Evolutionary conservation across 2,113 vertebrate species (phyloP), one percentile per base, ranked within the genome.

Genomic region (Lepus americanus): DNA sequence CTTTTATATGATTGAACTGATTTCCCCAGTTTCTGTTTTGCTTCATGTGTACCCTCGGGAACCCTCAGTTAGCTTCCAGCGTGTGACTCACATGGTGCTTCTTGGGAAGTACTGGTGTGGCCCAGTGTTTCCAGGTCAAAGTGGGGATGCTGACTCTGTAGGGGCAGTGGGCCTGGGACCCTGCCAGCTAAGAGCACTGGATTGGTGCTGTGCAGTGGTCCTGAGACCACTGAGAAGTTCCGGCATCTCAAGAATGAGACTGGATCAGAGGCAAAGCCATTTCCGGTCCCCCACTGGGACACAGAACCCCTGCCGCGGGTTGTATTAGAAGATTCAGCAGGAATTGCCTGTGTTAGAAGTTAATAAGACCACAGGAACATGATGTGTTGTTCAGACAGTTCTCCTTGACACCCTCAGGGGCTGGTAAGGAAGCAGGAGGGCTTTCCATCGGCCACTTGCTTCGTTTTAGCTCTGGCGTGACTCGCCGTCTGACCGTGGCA

Each of bases 71-170:
- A 13, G 33, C 55, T 59, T 59, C 55, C 55, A 14, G 4, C 4
- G 1, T 36, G 66, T 33, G 6, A 29, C 19, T 81, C 14, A 0
- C 1, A 0, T 29, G 25, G 3, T 22, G 0, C 55, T 36, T 84
- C 51, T 27, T 31, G 19, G 69, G n/a, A 70, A 53, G 31, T 14
- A 4, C 3, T 39, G n/a, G 9, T n/a, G 22, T 29, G 4, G 64
- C 11, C n/a, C 27, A 31, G 1, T 12, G 59, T 53, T 44, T 31
- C 66, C 17, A 2, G 0, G 20, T 20, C 39, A 25, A 80, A n/a
- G 27, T 13, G 27, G 81, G 29, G 11, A 82, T 20, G 22, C 61
- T n/a, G 29, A 33, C 1, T n/a, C 49, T 0, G 4, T 12, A 33
- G 39, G 27, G n/a, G 55, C 55, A 59, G 55, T 59, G 55, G 55